phyloP scores from a whole-genome alignment of 2,797 vertebrate species.

The Gallinago solitaria region DNA sequence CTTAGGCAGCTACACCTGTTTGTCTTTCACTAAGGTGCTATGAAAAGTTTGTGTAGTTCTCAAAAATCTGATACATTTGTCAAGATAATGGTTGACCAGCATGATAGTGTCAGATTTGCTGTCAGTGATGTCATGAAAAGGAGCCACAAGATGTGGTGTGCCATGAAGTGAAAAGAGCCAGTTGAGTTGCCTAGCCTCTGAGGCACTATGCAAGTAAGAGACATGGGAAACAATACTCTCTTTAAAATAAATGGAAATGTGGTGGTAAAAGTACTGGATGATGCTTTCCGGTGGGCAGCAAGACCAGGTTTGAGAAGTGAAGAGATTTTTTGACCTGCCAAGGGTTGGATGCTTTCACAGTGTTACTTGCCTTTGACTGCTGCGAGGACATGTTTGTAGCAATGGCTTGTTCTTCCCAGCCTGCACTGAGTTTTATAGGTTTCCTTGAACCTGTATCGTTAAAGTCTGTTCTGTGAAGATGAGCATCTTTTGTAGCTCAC shows the following conservation, averaged over 20 bases:
- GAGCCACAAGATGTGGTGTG: not conserved
- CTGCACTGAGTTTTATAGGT: not conserved
- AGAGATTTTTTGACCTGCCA: not conserved
- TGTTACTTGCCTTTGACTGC: not conserved
- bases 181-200: not conserved
- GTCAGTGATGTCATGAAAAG: not conserved
- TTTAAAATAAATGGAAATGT: not conserved
- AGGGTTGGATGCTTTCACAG: not conserved
- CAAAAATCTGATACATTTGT: not conserved
- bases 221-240: not conserved
- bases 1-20: not conserved
- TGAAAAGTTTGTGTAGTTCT: not conserved
- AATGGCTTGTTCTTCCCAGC: not conserved
- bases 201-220: no score
- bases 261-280: not conserved
- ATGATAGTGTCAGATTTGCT: not conserved
- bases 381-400: not conserved
- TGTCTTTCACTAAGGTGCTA: not conserved
- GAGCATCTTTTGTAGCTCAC: not conserved
- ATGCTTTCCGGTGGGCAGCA: not conserved
- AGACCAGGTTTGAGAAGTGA: not conserved
- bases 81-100: accelerated
- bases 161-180: not conserved
- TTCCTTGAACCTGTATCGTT: not conserved
- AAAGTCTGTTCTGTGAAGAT: not conserved